Base-by-base conservation (phyloP, 2,113 vertebrate species). In the Oreochromis tanganicae region DNA sequence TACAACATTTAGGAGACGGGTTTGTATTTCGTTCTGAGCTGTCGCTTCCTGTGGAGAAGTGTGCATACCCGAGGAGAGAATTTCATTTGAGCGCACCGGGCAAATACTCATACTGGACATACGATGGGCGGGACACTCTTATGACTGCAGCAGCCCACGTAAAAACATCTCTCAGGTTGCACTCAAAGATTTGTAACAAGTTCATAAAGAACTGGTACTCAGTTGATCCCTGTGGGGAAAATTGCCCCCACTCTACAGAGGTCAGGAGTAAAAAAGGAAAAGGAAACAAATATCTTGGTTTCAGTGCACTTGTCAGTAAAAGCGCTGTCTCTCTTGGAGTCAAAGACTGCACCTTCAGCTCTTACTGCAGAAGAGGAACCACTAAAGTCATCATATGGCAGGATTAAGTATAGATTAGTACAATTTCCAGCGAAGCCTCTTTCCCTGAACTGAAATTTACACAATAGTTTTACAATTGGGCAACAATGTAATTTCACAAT, bases 381-480 rank as follows among this genome's bases (percentile, higher is more conserved):
- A 10, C 10, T n/a, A 21, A 86, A 87, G 9, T 83, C 11, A 19
- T 5, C 7, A 19, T 46, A 27, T 50, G 43, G 68, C 56, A 79
- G 21, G 16, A 17, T 4, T 38, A 17, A 41, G 46, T 61, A 29
- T 71, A 9, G 48, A 92, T 82, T 71, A 91, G 83, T 52, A 92
- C 88, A 32, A 38, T 27, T 94, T 95, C 89, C 71, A 86, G 19
- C 55, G 89, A 95, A 92, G 61, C 11, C 29, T 73, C 13, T 81
- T 95, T 89, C 88, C 87, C 83, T 83, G 89, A 94, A 91, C 52
- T 66, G 56, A 75, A 34, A 80, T 90, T 96, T 95, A 79, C 94
- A 87, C 93, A 95, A 93, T 27, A 29, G 13, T 21, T 63, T 38
- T 79, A 21, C 4, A 50, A 88, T 95, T 95, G 81, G 38, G 94